Conservation (phyloP, 2,797 vertebrate species). For the Oreochromis grahami region DNA sequence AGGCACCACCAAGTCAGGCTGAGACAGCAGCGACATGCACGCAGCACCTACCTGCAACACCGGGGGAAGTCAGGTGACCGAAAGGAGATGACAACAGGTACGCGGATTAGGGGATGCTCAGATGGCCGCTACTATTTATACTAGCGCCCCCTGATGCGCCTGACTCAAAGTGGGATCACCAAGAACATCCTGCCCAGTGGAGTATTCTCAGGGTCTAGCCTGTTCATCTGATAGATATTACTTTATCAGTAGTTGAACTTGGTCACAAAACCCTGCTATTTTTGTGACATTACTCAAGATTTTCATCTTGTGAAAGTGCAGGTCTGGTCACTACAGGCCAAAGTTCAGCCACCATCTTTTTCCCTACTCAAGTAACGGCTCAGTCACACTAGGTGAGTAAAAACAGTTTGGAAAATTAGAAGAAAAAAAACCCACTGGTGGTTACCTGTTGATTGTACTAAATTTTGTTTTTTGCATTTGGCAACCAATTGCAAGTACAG, state of each 20-base stretch:
- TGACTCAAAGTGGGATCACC: background rate
- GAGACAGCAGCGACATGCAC: background rate
- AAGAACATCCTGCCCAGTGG: background rate
- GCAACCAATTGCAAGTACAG: background rate
- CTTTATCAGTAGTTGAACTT: background rate
- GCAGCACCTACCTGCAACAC: background rate
- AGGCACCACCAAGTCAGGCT: background rate
- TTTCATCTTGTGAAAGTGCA: background rate
- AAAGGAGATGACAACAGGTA: background rate
- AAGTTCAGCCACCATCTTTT: background rate
- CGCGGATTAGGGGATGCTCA: rapidly evolving
- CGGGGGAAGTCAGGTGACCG: rapidly evolving
- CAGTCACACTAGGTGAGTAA: background rate
- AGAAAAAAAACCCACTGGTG: rapidly evolving
- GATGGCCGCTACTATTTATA: rapidly evolving
- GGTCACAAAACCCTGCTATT: background rate
- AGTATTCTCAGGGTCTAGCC: background rate
- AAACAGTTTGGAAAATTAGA: rapidly evolving
- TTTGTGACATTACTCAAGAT: background rate
- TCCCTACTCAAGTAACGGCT: background rate
- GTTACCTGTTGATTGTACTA: background rate
- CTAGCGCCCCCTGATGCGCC: background rate
- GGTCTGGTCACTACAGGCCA: background rate
- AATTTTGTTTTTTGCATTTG: background rate
- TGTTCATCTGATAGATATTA: background rate